Conservation (phyloP, 2,113 vertebrate genomes). For the Mormoops blainvillei region DNA sequence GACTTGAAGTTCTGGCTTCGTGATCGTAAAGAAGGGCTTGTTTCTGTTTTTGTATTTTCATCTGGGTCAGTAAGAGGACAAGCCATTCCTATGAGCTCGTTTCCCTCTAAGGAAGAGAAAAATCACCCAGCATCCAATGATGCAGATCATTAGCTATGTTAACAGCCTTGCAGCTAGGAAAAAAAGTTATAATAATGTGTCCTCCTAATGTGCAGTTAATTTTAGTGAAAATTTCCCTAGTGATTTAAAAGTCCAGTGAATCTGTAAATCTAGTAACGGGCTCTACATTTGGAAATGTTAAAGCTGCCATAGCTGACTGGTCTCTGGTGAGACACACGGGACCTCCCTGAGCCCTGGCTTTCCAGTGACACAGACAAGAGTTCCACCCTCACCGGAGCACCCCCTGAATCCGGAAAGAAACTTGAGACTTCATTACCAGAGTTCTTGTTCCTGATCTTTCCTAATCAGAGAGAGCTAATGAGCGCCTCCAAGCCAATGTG, state of each 20-base stretch:
- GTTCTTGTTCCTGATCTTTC: not conserved
- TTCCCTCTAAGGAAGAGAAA: constrained; percentile 51
- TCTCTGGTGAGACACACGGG: not conserved
- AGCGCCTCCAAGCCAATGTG: not conserved
- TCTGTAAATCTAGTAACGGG: constrained; percentile 44
- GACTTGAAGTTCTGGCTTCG: not conserved
- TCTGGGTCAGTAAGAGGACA: constrained; percentile 66
- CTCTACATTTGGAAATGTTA: not conserved
- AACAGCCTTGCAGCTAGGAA: constrained; percentile 38
- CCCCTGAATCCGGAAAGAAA: not conserved
- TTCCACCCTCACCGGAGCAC: not conserved
- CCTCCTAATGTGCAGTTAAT: constrained; percentile 64
- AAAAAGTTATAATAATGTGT: constrained; percentile 48
- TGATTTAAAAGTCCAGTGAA: constrained; percentile 35
- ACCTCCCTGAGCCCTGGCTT: not conserved
- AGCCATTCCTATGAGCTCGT: constrained; percentile 14
- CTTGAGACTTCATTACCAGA: not conserved
- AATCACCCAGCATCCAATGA: constrained; percentile 59
- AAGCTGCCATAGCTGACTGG: not conserved
- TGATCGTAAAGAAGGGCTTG: not conserved
- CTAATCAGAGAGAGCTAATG: not conserved
- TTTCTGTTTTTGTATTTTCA: constrained; percentile 58
- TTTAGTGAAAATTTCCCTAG: constrained; percentile 62
- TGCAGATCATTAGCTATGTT: constrained; percentile 55
- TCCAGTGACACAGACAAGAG: too few species aligned